Conservation (phyloP, 2,113 vertebrate species). For the Thamnophis sirtalis region DNA sequence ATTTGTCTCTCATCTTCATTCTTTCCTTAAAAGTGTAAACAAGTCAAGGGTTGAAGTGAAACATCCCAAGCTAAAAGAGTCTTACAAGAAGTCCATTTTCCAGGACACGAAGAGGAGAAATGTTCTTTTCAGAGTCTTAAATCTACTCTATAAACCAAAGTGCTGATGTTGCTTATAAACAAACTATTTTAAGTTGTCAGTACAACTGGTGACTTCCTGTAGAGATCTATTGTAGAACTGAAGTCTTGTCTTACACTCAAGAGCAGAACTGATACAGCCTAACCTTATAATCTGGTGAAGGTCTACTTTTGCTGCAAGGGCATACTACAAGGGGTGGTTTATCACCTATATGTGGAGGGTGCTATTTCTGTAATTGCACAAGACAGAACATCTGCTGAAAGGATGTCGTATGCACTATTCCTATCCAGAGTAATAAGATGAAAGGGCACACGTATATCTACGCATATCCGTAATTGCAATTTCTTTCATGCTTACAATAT, state of each 20-base stretch:
- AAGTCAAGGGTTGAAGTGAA: not conserved
- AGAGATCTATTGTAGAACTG: slow-evolving; percentile 37
- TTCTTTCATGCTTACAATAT: not conserved
- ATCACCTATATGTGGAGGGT: not conserved
- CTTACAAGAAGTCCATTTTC: slow-evolving; percentile 9
- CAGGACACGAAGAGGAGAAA: slow-evolving; percentile 42
- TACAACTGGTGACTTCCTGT: slow-evolving; percentile 46
- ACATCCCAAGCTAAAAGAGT: not conserved
- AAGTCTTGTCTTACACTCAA: slow-evolving; percentile 43
- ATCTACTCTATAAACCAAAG: slow-evolving; percentile 56
- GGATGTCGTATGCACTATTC: not conserved
- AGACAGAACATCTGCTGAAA: not conserved
- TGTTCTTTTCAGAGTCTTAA: slow-evolving; percentile 49
- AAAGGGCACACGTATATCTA: not conserved
- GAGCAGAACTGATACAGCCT: not conserved
- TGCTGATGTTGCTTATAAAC: slow-evolving; percentile 55
- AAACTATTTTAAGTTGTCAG: slow-evolving; percentile 50
- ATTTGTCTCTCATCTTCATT: not conserved
- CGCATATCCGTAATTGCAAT: not conserved
- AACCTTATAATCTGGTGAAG: not conserved
- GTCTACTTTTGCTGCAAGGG: not conserved
- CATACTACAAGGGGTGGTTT: not conserved
- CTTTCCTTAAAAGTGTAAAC: not conserved
- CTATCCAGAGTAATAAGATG: not conserved
- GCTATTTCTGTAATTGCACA: not conserved